Evolutionary conservation across 2,113 vertebrate genomes (phyloP).

Genomic region (Pungitius pungitius): DNA sequence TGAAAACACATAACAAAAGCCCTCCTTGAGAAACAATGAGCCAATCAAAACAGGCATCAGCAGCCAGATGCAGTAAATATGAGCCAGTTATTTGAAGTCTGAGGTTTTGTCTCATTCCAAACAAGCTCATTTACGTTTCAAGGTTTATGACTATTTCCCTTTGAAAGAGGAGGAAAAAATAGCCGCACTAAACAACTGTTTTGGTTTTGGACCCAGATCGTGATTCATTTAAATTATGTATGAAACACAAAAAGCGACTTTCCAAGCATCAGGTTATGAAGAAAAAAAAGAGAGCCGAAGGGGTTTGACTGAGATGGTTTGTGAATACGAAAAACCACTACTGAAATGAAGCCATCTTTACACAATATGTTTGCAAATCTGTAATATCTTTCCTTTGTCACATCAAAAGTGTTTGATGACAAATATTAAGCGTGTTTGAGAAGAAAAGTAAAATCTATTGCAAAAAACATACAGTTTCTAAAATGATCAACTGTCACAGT

Average conservation of each 20-base stretch:
- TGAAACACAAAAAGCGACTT: slow-evolving; percentile 48
- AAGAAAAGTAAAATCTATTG: background rate
- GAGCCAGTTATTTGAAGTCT: slow-evolving; percentile 65
- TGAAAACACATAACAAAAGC: slow-evolving; percentile 57
- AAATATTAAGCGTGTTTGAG: background rate
- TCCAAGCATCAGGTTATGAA: slow-evolving; percentile 22
- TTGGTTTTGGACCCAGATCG: slow-evolving; percentile 39
- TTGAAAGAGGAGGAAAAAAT: slow-evolving; percentile 37
- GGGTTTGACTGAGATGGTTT: slow-evolving; percentile 4
- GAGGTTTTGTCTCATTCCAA: slow-evolving; percentile 62
- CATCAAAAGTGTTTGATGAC: background rate
- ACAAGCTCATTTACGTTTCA: slow-evolving; percentile 53
- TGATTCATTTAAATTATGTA: slow-evolving; percentile 54
- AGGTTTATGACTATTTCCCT: slow-evolving; percentile 52
- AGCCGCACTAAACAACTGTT: slow-evolving; percentile 40
- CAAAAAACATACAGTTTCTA: background rate
- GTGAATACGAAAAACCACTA: background rate
- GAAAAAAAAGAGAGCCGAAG: background rate
- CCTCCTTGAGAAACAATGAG: slow-evolving; percentile 36
- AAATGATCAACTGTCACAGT: background rate
- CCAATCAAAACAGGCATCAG: slow-evolving; percentile 57
- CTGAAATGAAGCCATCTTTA: background rate
- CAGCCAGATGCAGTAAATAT: slow-evolving; percentile 56
- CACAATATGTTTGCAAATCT: slow-evolving; percentile 5
- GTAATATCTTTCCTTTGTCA: background rate